A percentile compares a stretch with the other conserved stretches of the same genome.
These are phyloP conservation scores for Laspeyria flexula DNA, from an alignment of 2,888 invertebrate genomes.

Conservation along the genomic window DNA sequence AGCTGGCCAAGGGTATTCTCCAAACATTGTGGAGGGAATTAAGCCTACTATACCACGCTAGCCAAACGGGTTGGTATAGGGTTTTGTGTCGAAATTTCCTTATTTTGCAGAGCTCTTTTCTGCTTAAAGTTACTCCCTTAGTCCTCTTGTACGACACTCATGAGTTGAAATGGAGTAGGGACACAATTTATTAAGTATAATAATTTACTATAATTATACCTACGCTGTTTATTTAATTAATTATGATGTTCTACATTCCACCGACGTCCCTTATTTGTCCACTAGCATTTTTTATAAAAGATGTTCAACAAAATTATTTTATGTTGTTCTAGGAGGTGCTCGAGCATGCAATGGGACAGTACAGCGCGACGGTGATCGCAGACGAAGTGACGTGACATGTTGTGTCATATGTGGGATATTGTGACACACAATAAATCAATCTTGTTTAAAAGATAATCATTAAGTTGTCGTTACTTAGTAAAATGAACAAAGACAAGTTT, in stretches of 20 bases:
- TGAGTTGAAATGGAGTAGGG: too few species aligned
- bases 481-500: slow-evolving; percentile 58
- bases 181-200: too few species aligned
- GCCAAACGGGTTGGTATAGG: too few species aligned
- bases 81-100: too few species aligned
- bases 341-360: slow-evolving; percentile 27
- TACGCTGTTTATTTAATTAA: too few species aligned
- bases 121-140: too few species aligned
- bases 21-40: too few species aligned
- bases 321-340: slow-evolving; percentile 50
- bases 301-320: not conserved
- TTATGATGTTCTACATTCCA: not conserved
- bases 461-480: slow-evolving; percentile 42
- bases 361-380: slow-evolving; percentile 35
- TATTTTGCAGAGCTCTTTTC: too few species aligned
- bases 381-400: slow-evolving; percentile 48
- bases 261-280: not conserved
- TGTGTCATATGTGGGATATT: slow-evolving; percentile 12
- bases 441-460: slow-evolving; percentile 20
- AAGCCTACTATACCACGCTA: too few species aligned
- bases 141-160: too few species aligned
- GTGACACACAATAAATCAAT: slow-evolving; percentile 23
- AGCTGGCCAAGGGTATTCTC: too few species aligned
- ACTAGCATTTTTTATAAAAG: not conserved
- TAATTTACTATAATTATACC: too few species aligned